Base-by-base conservation (phyloP, 2,888 invertebrate species). In the Brachypalpus laphriformis region DNA sequence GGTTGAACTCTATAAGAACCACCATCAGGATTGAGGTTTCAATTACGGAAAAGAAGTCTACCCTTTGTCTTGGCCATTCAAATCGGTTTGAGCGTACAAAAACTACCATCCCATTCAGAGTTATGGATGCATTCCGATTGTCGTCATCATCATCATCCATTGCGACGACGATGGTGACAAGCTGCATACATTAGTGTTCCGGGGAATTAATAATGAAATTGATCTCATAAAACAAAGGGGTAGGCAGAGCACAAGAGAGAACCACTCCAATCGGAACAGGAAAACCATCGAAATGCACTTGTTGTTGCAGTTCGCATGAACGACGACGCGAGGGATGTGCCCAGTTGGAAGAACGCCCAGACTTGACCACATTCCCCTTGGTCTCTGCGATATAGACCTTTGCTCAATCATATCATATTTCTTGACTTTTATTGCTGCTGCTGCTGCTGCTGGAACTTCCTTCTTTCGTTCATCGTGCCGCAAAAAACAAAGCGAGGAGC, bases 381-480 rank as follows among this genome's bases (percentile, higher is more conserved):
- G 45, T 16, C 42, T 20, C 42, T 42, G 25, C 59, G 45, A 56
- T 56, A 56, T 63, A 71, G 42, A 59, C 80, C 59, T 75, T 42
- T 34, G 42, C 71, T 85, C 85, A 85, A 85, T 85, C 81, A 81
- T 85, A 85, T 85, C 85, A 85, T 81, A 85, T 85, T 85, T 76
- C 85, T 81, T 85, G 81, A 85, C 85, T 85, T 81, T 85, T 85
- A 81, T 85, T 85, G 66, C 65, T 65, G 22, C 47, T 61, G 16
- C 47, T 61, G 16, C 25, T 25, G 3, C 25, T 25, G 25, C 40
- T 66, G 49, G 72, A 72, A 77, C 59, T 72, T 72, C 49, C 51
- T 57, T 49, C 49, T 54, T 61, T 14, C 16, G 14, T 14, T 9
- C 14, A 47, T 49, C n/a, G 42, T 61, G 31, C 51, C 14, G 31